Conservation (phyloP, 2,113 vertebrate species). For the Aplodontia rufa region DNA sequence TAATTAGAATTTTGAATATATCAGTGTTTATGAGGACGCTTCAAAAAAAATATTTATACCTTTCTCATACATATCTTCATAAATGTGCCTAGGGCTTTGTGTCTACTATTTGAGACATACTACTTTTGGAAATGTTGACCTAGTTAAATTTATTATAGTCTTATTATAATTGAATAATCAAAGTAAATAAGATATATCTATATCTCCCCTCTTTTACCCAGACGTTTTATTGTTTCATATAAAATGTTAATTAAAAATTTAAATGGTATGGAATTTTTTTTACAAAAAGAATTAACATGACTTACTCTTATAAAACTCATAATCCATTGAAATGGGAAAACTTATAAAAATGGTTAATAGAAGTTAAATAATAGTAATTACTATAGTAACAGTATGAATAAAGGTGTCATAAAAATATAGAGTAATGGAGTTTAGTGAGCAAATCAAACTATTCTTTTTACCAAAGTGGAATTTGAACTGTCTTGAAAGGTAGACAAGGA, state of each 20-base stretch:
- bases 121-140: conserved; percentile 14
- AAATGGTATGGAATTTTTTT: neutral
- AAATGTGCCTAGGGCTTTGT: neutral
- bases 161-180: neutral
- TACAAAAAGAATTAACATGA: neutral
- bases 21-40: neutral
- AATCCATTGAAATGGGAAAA: neutral
- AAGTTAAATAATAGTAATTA: conserved; percentile 8
- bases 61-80: neutral
- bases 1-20: neutral
- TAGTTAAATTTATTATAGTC: conserved; percentile 21
- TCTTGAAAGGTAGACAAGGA: neutral
- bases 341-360: neutral
- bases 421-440: neutral
- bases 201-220: neutral
- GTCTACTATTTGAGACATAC: neutral
- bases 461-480: neutral
- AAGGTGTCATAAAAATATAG: neutral
- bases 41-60: neutral
- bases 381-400: neutral
- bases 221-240: conserved; percentile 4
- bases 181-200: neutral
- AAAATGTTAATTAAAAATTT: conserved; percentile 17
- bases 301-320: neutral
- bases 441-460: neutral